phyloP scores from a whole-genome alignment of 1,140 invertebrate genomes.

The Aphidius ervi region DNA sequence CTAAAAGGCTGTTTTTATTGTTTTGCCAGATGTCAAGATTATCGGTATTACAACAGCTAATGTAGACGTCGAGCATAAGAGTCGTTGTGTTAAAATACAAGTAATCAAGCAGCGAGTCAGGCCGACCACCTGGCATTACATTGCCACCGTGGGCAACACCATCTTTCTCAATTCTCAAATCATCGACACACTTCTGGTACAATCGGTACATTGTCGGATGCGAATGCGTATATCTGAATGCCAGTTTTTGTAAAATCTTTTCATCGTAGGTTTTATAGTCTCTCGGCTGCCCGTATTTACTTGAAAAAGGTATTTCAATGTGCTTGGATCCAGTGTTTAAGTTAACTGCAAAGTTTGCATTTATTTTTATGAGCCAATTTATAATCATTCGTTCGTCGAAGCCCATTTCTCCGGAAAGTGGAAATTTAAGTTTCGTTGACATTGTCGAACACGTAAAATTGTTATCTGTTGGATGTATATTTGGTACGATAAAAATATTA shows the following conservation, averaged over 20 bases:
- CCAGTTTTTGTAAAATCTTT: conserved; percentile 33
- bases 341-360: conserved; percentile 43
- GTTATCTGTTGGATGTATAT: conserved; percentile 34
- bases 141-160: conserved; percentile 32
- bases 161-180: conserved; percentile 30
- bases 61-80: conserved; percentile 43
- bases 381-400: conserved; percentile 33
- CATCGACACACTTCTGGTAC: conserved; percentile 29
- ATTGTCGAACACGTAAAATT: conserved; percentile 34
- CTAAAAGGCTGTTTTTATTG: conserved; percentile 40
- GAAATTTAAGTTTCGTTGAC: conserved; percentile 29
- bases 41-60: conserved; percentile 48
- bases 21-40: conserved; percentile 36
- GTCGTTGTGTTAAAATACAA: conserved; percentile 45
- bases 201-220: conserved; percentile 32
- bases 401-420: conserved; percentile 25
- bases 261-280: conserved; percentile 38
- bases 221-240: conserved; percentile 32
- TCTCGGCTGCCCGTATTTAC: conserved; percentile 25
- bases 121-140: conserved; percentile 27
- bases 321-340: conserved; percentile 44
- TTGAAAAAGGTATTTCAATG: conserved; percentile 44
- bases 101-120: conserved; percentile 44
- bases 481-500: conserved; percentile 40
- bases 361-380: conserved; percentile 41